Evolutionary conservation across 2,888 invertebrate species (phyloP).

Genomic region (Drosophila kuntzei): DNA sequence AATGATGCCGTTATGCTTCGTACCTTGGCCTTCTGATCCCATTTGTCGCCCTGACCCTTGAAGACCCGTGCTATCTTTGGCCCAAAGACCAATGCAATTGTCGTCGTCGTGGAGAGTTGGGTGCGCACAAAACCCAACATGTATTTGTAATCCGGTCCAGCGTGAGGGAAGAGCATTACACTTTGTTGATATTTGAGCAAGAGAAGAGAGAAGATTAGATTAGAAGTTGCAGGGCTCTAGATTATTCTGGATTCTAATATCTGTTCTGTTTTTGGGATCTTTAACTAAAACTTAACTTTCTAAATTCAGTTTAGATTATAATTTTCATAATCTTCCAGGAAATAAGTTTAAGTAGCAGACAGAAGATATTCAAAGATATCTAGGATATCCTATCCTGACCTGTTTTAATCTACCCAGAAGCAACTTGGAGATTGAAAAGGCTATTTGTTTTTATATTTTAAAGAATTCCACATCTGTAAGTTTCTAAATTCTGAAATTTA

Average conservation of each 20-base stretch:
- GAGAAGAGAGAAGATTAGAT: not conserved
- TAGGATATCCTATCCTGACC: too few relatives aligned
- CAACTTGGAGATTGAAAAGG: too few relatives aligned
- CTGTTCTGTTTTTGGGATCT: not conserved
- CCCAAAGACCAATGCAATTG: conserved; percentile 85
- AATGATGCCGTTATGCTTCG: conserved; percentile 94
- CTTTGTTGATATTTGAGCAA: conserved; percentile 85
- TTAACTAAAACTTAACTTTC: not conserved
- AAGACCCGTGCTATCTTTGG: conserved; percentile 91
- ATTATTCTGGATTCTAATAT: not conserved
- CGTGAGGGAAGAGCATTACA: conserved; percentile 93
- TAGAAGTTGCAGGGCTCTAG: not conserved
- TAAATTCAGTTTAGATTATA: too few relatives aligned
- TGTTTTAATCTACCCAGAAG: too few relatives aligned
- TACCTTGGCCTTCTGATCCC: conserved; percentile 94
- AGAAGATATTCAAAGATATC: too few relatives aligned
- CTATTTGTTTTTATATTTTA: too few relatives aligned
- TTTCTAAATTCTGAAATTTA: not conserved
- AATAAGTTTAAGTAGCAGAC: too few relatives aligned
- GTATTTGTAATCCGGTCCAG: conserved; percentile 97
- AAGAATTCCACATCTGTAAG: not conserved
- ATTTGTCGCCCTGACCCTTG: conserved; percentile 94
- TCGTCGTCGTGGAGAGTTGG: conserved; percentile 95
- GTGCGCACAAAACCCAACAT: conserved; percentile 96
- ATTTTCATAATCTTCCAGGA: too few relatives aligned